A percentile compares a stretch with the other conserved stretches of the same genome.
Evolutionary conservation across 2,797 vertebrate genomes (phyloP).

Genomic region (Champsocephalus gunnari): DNA sequence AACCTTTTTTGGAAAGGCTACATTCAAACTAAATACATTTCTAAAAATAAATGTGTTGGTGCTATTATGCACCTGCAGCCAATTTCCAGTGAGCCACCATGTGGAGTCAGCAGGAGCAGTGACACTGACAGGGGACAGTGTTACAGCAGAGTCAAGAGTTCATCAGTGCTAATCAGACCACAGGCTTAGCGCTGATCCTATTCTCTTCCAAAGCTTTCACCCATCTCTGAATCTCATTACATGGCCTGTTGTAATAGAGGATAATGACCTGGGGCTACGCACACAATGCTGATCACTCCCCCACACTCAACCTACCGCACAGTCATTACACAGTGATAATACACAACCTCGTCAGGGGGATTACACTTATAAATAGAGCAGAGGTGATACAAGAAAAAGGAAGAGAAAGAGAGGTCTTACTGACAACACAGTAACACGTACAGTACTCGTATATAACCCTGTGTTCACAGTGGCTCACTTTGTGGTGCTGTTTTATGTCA

Average conservation of each 20-base stretch:
- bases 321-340: constrained; percentile 79
- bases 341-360: constrained; percentile 67
- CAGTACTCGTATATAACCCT: constrained; percentile 37
- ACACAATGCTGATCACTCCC: constrained; percentile 76
- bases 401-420: constrained; percentile 47
- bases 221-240: constrained; percentile 83
- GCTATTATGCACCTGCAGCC: constrained; percentile 62
- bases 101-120: constrained; percentile 60
- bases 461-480: constrained; percentile 33
- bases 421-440: constrained; percentile 41
- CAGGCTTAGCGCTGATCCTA: constrained; percentile 75
- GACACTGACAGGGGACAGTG: constrained; percentile 70
- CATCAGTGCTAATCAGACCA: constrained; percentile 81
- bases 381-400: constrained; percentile 49
- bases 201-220: constrained; percentile 78
- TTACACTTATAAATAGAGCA: constrained; percentile 69
- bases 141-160: constrained; percentile 81
- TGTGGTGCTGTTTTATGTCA: constrained; percentile 52
- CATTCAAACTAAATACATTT: constrained; percentile 29
- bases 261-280: constrained; percentile 77
- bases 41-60: constrained; percentile 34
- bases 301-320: constrained; percentile 68
- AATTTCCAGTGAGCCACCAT: constrained; percentile 48
- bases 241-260: constrained; percentile 78
- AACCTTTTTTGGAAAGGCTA: neutral